A percentile compares a stretch with the other conserved stretches of the same genome.
These are phyloP conservation scores for Galeopterus variegatus DNA, from an alignment of 2,113 vertebrate species.

Conservation along the genomic window DNA sequence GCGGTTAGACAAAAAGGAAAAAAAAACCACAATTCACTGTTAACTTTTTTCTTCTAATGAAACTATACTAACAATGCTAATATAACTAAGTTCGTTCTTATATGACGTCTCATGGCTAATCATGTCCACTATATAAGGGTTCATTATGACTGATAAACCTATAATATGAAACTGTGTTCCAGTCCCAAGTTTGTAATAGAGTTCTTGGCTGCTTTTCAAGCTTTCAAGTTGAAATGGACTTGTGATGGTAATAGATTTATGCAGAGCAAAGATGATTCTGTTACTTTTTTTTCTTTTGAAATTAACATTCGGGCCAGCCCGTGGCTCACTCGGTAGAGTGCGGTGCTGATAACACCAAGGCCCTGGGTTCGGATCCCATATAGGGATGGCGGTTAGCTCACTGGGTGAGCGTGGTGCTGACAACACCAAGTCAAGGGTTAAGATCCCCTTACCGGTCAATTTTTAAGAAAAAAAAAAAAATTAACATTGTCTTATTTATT, in stretches of 20 bases:
- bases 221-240: conserved; percentile 1
- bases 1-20: too few species aligned
- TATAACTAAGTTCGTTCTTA: background rate
- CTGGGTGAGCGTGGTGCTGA: too few species aligned
- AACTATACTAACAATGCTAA: background rate
- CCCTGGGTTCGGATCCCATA: too few species aligned
- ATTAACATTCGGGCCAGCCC: too few species aligned
- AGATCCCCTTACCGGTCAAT: too few species aligned
- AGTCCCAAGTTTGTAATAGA: background rate
- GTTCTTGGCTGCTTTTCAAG: background rate
- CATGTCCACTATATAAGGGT: background rate
- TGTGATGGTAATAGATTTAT: background rate
- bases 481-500: too few species aligned
- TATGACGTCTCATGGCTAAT: background rate
- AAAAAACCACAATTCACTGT: background rate
- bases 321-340: too few species aligned
- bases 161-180: background rate
- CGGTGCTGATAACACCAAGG: too few species aligned
- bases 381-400: too few species aligned
- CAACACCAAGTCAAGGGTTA: too few species aligned
- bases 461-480: too few species aligned
- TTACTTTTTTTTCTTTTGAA: conserved; percentile 44
- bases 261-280: background rate
- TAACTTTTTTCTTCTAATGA: background rate
- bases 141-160: conserved; percentile 3